phyloP scores from a whole-genome alignment of 2,888 invertebrate genomes.

The Polylopha cassiicola region DNA sequence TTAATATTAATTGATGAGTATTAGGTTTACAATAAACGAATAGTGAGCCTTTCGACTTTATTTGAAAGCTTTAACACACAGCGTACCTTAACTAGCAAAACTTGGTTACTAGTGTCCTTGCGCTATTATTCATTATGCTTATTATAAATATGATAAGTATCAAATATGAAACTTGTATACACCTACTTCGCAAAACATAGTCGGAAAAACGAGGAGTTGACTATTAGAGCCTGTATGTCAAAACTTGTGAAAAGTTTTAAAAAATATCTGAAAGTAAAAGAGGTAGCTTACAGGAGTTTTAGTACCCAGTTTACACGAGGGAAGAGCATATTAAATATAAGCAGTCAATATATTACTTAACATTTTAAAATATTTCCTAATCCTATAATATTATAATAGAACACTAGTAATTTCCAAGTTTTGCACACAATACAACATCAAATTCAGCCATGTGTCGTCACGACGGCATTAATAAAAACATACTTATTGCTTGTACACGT shows the following conservation, averaged over 20 bases:
- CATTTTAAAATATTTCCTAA: too few species aligned
- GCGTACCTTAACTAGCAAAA: slow-evolving; percentile 67
- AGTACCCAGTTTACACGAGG: too few species aligned
- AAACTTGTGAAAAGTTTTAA: too few species aligned
- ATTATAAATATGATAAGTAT: slow-evolving; percentile 12
- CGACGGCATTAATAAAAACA: slow-evolving; percentile 67
- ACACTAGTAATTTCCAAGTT: slow-evolving; percentile 60
- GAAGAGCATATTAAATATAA: too few species aligned
- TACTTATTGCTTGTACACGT: slow-evolving; percentile 77
- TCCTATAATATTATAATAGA: slow-evolving; percentile 16
- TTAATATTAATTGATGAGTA: slow-evolving; percentile 64
- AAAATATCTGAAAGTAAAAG: too few species aligned
- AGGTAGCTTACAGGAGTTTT: too few species aligned
- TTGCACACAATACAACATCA: slow-evolving; percentile 71
- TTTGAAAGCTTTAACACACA: slow-evolving; percentile 62
- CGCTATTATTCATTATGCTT: slow-evolving; percentile 2
- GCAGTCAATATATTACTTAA: too few species aligned
- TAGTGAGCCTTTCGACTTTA: slow-evolving; percentile 37
- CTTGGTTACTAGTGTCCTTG: slow-evolving; percentile 56
- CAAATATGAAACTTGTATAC: too few species aligned
- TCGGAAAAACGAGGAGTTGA: too few species aligned
- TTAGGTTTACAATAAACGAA: slow-evolving; percentile 47
- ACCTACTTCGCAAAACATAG: too few species aligned
- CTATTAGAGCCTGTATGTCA: too few species aligned
- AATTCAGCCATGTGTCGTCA: slow-evolving; percentile 56